Percentiles rank a stretch among this genome's conserved stretches.
These are phyloP conservation scores for Pimpla rufipes DNA, from an alignment of 2,888 invertebrate species.

Conservation along the genomic window DNA sequence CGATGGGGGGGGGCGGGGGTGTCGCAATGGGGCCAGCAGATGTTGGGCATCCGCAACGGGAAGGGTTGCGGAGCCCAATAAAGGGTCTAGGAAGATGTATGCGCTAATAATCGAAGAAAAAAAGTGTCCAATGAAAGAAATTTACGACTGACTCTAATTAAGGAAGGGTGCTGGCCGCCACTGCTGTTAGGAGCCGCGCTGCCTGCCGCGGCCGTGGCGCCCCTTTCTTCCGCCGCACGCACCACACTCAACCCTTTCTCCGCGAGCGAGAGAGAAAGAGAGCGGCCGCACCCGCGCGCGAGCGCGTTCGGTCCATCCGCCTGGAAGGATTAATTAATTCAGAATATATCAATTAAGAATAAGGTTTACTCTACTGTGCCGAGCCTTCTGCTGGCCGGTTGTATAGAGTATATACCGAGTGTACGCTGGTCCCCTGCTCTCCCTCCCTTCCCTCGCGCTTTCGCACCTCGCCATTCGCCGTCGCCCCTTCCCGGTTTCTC, in stretches of 20 bases:
- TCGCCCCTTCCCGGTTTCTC: slow-evolving; percentile 63
- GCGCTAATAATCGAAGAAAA: slow-evolving; percentile 85
- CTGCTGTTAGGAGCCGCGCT: slow-evolving; percentile 18
- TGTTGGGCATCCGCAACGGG: slow-evolving; percentile 78
- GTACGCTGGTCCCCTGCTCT: slow-evolving; percentile 55
- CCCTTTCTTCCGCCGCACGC: slow-evolving; percentile 64
- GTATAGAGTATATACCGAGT: slow-evolving; percentile 47
- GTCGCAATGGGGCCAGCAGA: slow-evolving; percentile 75
- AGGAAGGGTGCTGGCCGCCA: slow-evolving; percentile 78
- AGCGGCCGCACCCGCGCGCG: slow-evolving; percentile 48
- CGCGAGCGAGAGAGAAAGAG: too few relatives aligned
- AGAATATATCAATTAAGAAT: slow-evolving; percentile 86
- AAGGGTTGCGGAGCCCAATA: slow-evolving; percentile 81
- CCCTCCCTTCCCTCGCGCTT: slow-evolving; percentile 52
- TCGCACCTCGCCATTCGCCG: slow-evolving; percentile 45
- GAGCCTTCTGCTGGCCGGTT: slow-evolving; percentile 63
- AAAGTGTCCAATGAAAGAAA: slow-evolving; percentile 85
- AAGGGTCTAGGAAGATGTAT: slow-evolving; percentile 84
- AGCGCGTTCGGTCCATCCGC: slow-evolving; percentile 70
- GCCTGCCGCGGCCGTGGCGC: slow-evolving; percentile 61
- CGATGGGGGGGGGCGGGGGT: slow-evolving; percentile 12
- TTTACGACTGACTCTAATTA: slow-evolving; percentile 85
- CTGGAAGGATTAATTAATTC: slow-evolving; percentile 85
- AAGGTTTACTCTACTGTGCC: slow-evolving; percentile 84
- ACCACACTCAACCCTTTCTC: slow-evolving; percentile 65